phyloP scores from a whole-genome alignment of 2,113 vertebrate genomes.

The Microtus montanus region DNA sequence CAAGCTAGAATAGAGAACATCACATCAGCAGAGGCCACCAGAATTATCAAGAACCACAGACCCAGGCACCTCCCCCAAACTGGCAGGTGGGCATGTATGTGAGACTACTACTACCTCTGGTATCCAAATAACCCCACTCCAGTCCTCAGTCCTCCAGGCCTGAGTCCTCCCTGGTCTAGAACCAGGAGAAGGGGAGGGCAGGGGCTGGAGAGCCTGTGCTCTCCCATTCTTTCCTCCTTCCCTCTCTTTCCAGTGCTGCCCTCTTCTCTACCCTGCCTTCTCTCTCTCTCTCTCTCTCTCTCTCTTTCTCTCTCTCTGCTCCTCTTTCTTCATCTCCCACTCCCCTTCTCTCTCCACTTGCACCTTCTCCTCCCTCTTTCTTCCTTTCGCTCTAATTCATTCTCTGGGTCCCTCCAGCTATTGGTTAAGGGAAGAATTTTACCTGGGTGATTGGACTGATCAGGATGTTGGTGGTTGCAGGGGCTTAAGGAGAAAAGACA shows the following conservation, averaged over 20 bases:
- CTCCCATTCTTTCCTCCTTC: fast-evolving
- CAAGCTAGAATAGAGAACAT: background rate
- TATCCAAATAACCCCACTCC: background rate
- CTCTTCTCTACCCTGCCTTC: too few relatives aligned
- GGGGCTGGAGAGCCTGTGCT: background rate
- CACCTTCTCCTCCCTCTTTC: background rate
- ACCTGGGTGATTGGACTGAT: background rate
- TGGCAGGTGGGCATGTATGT: background rate
- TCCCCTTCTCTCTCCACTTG: too few relatives aligned
- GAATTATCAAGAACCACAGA: background rate
- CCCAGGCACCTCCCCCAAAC: background rate
- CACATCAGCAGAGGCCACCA: background rate
- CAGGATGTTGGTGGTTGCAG: background rate
- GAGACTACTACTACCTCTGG: background rate
- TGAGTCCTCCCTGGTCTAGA: background rate
- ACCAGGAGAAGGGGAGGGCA: background rate
- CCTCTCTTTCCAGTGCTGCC: background rate
- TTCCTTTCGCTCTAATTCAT: background rate
- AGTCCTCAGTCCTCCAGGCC: background rate
- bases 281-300: too few relatives aligned
- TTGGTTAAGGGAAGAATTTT: background rate
- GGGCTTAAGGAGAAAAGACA: background rate
- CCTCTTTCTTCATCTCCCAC: too few relatives aligned
- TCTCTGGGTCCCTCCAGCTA: background rate
- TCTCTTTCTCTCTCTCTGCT: background rate